phyloP scores from a whole-genome alignment of 1,140 invertebrate genomes.

The Chymomyza costata region DNA sequence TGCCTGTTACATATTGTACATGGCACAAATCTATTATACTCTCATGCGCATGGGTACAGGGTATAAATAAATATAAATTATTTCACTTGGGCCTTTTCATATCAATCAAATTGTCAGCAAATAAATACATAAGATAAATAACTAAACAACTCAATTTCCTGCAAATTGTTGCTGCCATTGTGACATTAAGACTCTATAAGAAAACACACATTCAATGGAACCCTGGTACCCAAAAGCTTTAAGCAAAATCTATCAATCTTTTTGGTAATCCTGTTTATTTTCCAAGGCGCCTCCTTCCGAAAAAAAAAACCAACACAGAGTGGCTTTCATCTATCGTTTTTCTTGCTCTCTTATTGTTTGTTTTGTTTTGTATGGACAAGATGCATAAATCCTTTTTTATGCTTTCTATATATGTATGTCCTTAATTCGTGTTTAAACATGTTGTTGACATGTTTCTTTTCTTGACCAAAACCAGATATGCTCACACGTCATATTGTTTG shows the following conservation, averaged over 20 bases:
- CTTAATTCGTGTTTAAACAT: conserved; percentile 72
- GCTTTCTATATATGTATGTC: conserved; percentile 51
- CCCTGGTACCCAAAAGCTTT: too few species aligned
- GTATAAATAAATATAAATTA: conserved; percentile 31
- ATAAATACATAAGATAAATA: background rate
- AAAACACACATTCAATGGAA: conserved; percentile 21
- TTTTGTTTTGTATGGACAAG: conserved; percentile 56
- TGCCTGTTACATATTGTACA: too few species aligned
- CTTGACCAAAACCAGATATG: conserved; percentile 2
- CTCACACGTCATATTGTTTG: background rate
- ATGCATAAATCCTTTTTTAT: conserved; percentile 56
- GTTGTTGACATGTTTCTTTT: conserved; percentile 56
- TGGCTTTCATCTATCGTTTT: conserved; percentile 21
- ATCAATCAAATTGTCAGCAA: conserved; percentile 30
- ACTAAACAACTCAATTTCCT: conserved; percentile 36
- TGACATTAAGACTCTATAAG: background rate
- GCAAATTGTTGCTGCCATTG: conserved; percentile 18
- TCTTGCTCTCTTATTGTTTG: conserved; percentile 31
- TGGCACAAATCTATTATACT: too few species aligned
- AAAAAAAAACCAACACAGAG: background rate
- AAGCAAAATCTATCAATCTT: conserved; percentile 66
- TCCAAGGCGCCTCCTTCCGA: conserved; percentile 20
- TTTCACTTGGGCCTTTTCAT: conserved; percentile 32
- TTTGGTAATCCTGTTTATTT: conserved; percentile 63
- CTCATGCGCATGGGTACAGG: too few species aligned